Conservation (phyloP, 1,140 invertebrate genomes). For the Harlomillsia oculata region DNA sequence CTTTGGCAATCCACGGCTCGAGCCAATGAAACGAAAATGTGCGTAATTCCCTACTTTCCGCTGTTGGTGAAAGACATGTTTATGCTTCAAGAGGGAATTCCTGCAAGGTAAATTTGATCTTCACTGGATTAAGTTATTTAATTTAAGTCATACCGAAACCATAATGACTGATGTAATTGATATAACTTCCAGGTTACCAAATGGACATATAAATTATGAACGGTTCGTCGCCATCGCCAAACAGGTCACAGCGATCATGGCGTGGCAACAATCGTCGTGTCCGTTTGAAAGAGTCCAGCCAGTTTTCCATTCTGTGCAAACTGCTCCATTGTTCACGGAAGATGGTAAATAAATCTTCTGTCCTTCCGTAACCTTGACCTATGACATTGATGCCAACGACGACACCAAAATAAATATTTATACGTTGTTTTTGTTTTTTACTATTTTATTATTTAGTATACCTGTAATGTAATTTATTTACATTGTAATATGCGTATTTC, state of each 20-base stretch:
- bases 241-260: conserved; percentile 77
- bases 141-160: background rate
- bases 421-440: too few species aligned
- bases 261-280: conserved; percentile 76
- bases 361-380: too few species aligned
- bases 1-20: conserved; percentile 67
- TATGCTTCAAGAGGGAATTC: conserved; percentile 77
- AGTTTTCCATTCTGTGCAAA: conserved; percentile 69
- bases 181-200: conserved; percentile 54
- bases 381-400: too few species aligned
- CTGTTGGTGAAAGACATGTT: conserved; percentile 81
- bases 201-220: conserved; percentile 81
- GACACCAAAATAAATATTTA: too few species aligned
- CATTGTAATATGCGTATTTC: conserved; percentile 35
- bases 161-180: too few species aligned
- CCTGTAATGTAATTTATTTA: background rate
- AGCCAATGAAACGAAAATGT: conserved; percentile 65
- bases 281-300: conserved; percentile 70
- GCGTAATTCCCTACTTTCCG: conserved; percentile 84
- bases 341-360: too few species aligned
- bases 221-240: conserved; percentile 82
- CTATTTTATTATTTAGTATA: background rate
- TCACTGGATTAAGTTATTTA: background rate
- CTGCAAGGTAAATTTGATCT: conserved; percentile 56
- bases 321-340: conserved; percentile 68